Evolutionary conservation across 1,140 invertebrate genomes (phyloP).

Genomic region (Nasonia giraulti): DNA sequence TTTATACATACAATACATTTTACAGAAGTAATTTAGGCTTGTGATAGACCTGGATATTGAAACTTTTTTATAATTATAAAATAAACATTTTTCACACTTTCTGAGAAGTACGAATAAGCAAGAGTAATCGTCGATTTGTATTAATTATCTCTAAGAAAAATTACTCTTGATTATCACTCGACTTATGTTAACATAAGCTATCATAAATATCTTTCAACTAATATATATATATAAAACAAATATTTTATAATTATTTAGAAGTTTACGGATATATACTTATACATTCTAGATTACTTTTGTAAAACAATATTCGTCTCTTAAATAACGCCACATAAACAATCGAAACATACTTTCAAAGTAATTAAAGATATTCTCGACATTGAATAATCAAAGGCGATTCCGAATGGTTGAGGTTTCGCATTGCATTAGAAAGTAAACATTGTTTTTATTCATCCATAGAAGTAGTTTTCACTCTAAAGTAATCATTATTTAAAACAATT

Average conservation of each 20-base stretch:
- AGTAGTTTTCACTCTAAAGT: conserved; percentile 26
- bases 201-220: conserved; percentile 26
- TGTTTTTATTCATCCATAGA: neutral
- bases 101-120: conserved; percentile 11
- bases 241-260: conserved; percentile 50
- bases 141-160: conserved; percentile 19
- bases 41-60: conserved; percentile 10
- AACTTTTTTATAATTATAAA: conserved; percentile 50
- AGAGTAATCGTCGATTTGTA: conserved; percentile 12
- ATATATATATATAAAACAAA: conserved; percentile 23
- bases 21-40: conserved; percentile 50
- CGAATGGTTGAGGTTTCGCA: neutral
- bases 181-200: neutral
- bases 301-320: conserved; percentile 32
- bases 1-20: conserved; percentile 51
- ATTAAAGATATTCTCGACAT: conserved; percentile 34
- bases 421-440: neutral
- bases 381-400: conserved; percentile 4
- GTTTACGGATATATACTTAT: conserved; percentile 33
- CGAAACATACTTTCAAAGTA: conserved; percentile 38
- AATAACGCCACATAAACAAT: conserved; percentile 43
- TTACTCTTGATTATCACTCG: conserved; percentile 38
- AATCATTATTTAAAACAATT: conserved; percentile 33
- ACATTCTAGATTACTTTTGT: conserved; percentile 49
- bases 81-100: conserved; percentile 39